Conservation (phyloP, 2,888 invertebrate genomes). For the Pristionchus japonicus region DNA sequence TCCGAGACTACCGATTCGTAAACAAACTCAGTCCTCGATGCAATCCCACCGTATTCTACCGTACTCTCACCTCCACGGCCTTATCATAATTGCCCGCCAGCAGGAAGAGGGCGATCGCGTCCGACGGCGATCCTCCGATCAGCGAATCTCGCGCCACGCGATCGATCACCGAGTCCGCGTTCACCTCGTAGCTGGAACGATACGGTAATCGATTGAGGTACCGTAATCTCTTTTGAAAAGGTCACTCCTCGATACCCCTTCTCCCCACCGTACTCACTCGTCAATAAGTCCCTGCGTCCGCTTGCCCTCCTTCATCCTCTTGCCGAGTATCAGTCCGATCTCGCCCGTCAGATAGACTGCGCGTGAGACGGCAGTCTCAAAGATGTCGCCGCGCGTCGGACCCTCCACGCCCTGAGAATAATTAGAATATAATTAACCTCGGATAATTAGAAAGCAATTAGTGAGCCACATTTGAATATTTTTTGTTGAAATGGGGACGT, state of each 20-base stretch:
- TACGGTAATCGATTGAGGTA: no score
- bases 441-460: background rate
- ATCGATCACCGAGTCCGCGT: conserved; percentile 63
- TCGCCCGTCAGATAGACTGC: conserved; percentile 67
- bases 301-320: conserved; percentile 56
- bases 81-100: conserved; percentile 54
- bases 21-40: no score
- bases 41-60: no score
- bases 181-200: conserved; percentile 57
- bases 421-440: no score
- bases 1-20: no score
- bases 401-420: conserved; percentile 60
- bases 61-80: conserved; percentile 50
- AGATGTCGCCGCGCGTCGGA: conserved; percentile 65
- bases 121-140: conserved; percentile 60
- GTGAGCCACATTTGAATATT: background rate
- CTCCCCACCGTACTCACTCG: conserved; percentile 53
- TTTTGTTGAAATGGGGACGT: no score
- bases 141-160: conserved; percentile 68
- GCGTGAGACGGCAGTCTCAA: conserved; percentile 72
- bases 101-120: conserved; percentile 63
- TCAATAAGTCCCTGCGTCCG: conserved; percentile 66
- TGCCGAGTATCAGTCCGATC: conserved; percentile 61
- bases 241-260: background rate
- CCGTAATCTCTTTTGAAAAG: no score